phyloP scores from a whole-genome alignment of 64 coral and sea anemone genomes.

The Platygyra sinensis region DNA sequence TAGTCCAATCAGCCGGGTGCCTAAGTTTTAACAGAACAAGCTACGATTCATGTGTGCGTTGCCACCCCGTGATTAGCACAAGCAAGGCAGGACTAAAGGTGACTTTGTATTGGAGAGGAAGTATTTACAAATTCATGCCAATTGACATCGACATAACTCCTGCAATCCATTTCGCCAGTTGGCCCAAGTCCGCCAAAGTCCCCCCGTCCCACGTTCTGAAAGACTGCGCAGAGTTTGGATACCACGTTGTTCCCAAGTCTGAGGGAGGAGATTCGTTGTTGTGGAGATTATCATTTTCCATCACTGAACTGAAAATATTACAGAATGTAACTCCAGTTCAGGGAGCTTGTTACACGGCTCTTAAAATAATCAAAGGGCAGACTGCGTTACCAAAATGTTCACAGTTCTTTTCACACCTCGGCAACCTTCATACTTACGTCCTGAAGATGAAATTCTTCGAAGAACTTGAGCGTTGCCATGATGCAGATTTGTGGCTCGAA shows the following conservation, averaged over 20 bases:
- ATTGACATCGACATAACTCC: conserved; percentile 34
- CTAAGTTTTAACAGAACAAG: conserved; percentile 34
- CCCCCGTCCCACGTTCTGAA: conserved; percentile 21
- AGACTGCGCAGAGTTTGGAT: not conserved
- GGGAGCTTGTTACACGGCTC: conserved; percentile 24
- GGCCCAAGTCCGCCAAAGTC: conserved; percentile 24
- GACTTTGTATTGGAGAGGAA: conserved; percentile 27
- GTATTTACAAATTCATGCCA: conserved; percentile 28
- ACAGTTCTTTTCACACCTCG: conserved; percentile 13
- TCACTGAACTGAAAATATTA: conserved; percentile 32
- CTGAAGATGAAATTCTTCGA: conserved; percentile 45
- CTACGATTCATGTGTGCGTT: conserved; percentile 17
- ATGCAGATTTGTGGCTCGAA: conserved; percentile 4
- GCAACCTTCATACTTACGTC: conserved; percentile 26
- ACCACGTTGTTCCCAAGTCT: conserved; percentile 38
- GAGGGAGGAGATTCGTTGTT: conserved; percentile 12
- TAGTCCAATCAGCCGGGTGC: not conserved
- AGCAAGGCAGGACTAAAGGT: conserved; percentile 34
- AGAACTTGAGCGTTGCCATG: conserved; percentile 2
- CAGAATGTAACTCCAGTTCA: not conserved
- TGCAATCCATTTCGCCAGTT: not conserved
- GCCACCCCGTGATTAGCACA: not conserved
- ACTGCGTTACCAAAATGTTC: not conserved
- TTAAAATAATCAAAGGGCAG: conserved; percentile 34
- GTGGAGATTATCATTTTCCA: conserved; percentile 38